Evolutionary conservation across 2,113 vertebrate genomes (phyloP).

Genomic region (Engraulis encrasicolus): DNA sequence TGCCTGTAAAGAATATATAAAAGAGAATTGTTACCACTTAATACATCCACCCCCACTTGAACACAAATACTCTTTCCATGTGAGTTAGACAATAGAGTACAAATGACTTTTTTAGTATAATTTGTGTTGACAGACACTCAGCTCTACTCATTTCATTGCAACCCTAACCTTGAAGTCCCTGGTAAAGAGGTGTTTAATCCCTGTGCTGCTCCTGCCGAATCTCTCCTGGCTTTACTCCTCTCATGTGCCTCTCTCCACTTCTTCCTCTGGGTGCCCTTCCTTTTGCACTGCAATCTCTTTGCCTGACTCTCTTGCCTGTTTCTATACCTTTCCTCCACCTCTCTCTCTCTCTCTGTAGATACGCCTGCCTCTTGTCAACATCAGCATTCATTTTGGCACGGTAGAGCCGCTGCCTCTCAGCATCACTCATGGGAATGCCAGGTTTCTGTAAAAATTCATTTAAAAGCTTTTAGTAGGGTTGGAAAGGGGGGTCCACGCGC

Average conservation of each 20-base stretch:
- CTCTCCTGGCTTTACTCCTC: constrained; percentile 35
- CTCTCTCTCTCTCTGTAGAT: constrained; percentile 35
- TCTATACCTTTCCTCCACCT: constrained; percentile 35
- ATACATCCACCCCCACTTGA: not conserved
- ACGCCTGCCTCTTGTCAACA: constrained; percentile 29
- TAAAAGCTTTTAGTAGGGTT: too few relatives aligned
- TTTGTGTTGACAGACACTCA: not conserved
- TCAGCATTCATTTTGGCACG: constrained; percentile 30
- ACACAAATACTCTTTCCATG: constrained; percentile 1
- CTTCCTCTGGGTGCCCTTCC: constrained; percentile 37
- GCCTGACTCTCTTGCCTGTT: constrained; percentile 37
- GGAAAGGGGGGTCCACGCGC: too few relatives aligned
- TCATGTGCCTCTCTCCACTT: constrained; percentile 43
- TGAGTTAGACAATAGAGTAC: not conserved
- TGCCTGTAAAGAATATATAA: too few relatives aligned
- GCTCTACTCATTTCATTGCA: constrained; percentile 7
- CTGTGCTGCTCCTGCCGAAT: not conserved
- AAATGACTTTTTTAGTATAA: not conserved
- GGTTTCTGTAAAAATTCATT: too few relatives aligned
- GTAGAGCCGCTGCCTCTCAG: constrained; percentile 39
- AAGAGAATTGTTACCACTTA: constrained; percentile 5
- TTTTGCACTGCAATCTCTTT: constrained; percentile 35
- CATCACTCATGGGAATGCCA: not conserved
- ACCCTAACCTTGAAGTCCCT: constrained; percentile 11
- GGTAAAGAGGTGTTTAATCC: not conserved